These are phyloP conservation scores for Apteryx mantelli DNA, from an alignment of 2,113 vertebrate genomes.

Conservation along the genomic window DNA sequence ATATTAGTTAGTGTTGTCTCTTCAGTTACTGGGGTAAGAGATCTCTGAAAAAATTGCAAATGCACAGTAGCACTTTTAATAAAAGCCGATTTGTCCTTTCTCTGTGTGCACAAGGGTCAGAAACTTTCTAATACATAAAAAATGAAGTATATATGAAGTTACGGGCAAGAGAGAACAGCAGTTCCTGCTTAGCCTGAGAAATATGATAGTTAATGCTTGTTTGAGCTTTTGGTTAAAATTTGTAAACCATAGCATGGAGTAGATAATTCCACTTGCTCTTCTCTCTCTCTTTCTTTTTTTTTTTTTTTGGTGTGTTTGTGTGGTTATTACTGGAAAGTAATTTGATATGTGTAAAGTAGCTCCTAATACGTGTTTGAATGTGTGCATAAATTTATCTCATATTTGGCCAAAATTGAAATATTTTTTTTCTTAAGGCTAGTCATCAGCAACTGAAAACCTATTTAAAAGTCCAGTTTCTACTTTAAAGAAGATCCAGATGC, in stretches of 20 bases:
- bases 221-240: conserved; percentile 6
- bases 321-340: conserved; percentile 37
- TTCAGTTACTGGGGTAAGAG: background rate
- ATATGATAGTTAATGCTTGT: background rate
- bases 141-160: background rate
- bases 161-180: background rate
- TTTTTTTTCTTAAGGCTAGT: background rate
- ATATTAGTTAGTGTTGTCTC: background rate
- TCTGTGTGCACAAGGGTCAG: background rate
- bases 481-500: background rate
- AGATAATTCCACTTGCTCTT: background rate
- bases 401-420: background rate
- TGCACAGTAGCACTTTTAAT: background rate
- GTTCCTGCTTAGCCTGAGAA: background rate
- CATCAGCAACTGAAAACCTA: background rate
- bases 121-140: background rate
- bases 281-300: background rate
- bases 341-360: background rate
- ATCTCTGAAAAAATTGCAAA: background rate
- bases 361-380: conserved; percentile 19
- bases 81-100: background rate
- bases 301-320: background rate
- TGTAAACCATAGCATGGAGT: background rate
- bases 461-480: background rate
- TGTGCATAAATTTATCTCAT: background rate